Evolutionary conservation across 2,888 invertebrate genomes (phyloP).

Genomic region (Netelia virgata): DNA sequence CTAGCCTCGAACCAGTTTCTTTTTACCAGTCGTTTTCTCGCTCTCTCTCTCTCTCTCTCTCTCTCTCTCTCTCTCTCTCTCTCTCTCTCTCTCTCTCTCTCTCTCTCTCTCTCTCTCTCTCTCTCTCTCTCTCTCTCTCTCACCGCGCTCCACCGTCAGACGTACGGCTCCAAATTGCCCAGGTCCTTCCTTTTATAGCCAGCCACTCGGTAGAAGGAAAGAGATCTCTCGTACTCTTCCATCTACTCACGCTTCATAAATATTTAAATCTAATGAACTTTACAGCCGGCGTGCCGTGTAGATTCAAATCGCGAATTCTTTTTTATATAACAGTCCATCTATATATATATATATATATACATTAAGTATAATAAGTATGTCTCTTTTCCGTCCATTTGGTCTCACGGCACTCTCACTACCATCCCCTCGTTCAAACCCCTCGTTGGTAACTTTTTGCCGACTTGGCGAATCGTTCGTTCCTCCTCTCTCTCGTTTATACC

Average conservation of each 20-base stretch:
- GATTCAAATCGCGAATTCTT: conserved; percentile 76
- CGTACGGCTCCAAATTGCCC: conserved; percentile 77
- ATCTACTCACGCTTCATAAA: conserved; percentile 76
- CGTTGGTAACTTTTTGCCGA: neutral
- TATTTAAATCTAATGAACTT: conserved; percentile 82
- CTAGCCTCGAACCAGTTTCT: neutral
- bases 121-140: conserved; percentile 72
- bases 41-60: conserved; percentile 72
- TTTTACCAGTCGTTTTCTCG: conserved; percentile 29
- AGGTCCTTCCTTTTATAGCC: conserved; percentile 65
- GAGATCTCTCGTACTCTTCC: conserved; percentile 44
- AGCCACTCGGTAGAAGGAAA: conserved; percentile 1
- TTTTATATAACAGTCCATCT: conserved; percentile 34
- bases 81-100: conserved; percentile 72
- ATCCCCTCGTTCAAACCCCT: neutral
- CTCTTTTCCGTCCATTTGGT: neutral
- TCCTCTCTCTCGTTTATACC: neutral
- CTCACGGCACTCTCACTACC: neutral
- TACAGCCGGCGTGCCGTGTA: conserved; percentile 73
- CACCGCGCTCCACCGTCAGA: neutral
- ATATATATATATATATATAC: conserved; percentile 1
- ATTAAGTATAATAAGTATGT: neutral
- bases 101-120: conserved; percentile 72
- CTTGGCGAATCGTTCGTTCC: neutral
- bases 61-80: too few relatives aligned